phyloP scores from a whole-genome alignment of 2,797 vertebrate species.

The Sciaenops ocellatus region DNA sequence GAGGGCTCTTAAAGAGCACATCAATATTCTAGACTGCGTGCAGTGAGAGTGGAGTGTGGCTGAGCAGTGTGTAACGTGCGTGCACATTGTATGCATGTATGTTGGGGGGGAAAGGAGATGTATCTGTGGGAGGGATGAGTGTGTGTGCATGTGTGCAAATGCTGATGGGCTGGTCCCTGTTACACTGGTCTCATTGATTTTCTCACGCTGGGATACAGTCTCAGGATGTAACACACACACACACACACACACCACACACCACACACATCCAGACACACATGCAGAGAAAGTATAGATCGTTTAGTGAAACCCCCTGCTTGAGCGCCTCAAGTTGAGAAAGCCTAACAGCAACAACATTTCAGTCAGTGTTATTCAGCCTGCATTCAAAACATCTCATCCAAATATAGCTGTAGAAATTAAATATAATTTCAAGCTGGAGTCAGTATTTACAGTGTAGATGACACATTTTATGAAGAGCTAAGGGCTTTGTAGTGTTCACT shows the following conservation, averaged over 20 bases:
- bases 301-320: conserved; percentile 68
- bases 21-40: conserved; percentile 83
- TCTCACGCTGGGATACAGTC: conserved; percentile 83
- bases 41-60: conserved; percentile 60
- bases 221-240: conserved; percentile 64
- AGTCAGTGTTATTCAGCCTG: conserved; percentile 43
- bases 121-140: conserved; percentile 40
- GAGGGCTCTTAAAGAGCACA: conserved; percentile 83
- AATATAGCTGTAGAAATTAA: conserved; percentile 40
- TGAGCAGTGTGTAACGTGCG: conserved; percentile 56
- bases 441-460: conserved; percentile 35
- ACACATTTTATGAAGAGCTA: conserved; percentile 37
- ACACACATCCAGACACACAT: conserved; percentile 33
- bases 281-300: conserved; percentile 64
- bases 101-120: conserved; percentile 30
- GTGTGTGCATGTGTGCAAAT: conserved; percentile 59
- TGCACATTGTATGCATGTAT: conserved; percentile 37
- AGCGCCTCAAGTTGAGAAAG: conserved; percentile 67
- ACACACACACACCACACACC: conserved; percentile 21
- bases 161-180: conserved; percentile 76
- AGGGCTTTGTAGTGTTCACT: conserved; percentile 18
- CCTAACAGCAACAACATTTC: conserved; percentile 52
- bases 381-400: conserved; percentile 52
- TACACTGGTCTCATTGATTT: conserved; percentile 84
- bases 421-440: conserved; percentile 42